These are phyloP conservation scores for Pterostichus niger DNA, from an alignment of 2,888 invertebrate species.

Conservation along the genomic window DNA sequence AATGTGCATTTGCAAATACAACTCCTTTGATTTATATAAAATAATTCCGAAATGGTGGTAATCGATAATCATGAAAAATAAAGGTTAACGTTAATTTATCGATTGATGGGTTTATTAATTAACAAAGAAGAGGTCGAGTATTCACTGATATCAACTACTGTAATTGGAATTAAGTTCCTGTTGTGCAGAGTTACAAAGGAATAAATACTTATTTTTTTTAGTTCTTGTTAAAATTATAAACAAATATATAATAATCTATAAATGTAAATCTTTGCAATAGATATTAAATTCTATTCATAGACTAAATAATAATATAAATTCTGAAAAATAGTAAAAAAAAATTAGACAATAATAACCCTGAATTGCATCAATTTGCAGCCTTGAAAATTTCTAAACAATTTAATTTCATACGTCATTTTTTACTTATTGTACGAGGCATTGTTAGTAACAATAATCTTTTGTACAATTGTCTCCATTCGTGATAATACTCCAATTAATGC, in stretches of 20 bases:
- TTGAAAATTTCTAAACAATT: background rate
- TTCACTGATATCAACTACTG: too few relatives aligned
- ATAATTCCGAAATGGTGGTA: too few relatives aligned
- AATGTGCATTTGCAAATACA: too few relatives aligned
- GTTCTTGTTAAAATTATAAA: background rate
- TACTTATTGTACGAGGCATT: constrained; percentile 9
- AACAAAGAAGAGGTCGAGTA: too few relatives aligned
- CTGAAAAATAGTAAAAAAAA: too few relatives aligned
- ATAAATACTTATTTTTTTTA: too few relatives aligned
- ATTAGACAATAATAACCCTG: background rate
- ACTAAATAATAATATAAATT: background rate
- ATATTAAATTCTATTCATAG: background rate
- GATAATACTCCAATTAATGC: constrained; percentile 41
- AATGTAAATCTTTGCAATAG: background rate
- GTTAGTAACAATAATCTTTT: constrained; percentile 31
- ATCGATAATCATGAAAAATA: too few relatives aligned
- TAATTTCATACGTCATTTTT: constrained; percentile 19
- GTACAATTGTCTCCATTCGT: constrained; percentile 9
- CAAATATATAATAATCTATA: background rate
- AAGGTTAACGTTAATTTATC: too few relatives aligned
- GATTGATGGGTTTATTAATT: too few relatives aligned
- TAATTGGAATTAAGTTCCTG: too few relatives aligned
- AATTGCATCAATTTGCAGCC: background rate
- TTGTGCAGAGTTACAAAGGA: too few relatives aligned
- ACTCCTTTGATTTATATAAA: too few relatives aligned